These are phyloP conservation scores for Dryomyza anilis DNA, from an alignment of 2,888 invertebrate species.

Conservation along the genomic window DNA sequence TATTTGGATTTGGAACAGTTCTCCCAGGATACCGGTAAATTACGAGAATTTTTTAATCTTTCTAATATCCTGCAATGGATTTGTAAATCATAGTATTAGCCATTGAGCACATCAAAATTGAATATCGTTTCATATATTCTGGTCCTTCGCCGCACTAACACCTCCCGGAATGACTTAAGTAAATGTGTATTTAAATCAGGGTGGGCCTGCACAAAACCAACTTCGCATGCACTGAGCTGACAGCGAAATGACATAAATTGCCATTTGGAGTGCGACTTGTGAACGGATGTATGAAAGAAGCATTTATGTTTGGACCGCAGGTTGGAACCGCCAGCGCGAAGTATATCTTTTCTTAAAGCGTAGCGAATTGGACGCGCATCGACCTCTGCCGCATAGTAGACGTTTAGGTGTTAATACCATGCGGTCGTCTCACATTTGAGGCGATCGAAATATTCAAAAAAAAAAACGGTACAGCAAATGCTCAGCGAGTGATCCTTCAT, in stretches of 20 bases:
- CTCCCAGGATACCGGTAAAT: no score
- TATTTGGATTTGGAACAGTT: no score
- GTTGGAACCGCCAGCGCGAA: no score
- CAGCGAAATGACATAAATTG: conserved; percentile 24
- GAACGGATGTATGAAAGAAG: no score
- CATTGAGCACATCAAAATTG: no score
- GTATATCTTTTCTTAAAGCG: conserved; percentile 11
- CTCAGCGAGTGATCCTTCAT: neutral
- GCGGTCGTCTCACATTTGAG: neutral
- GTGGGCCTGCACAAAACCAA: no score
- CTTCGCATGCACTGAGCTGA: conserved; percentile 12
- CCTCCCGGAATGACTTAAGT: neutral
- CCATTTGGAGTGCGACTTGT: neutral
- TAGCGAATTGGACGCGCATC: conserved; percentile 13
- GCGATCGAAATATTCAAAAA: neutral
- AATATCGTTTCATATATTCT: no score
- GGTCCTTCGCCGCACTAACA: no score
- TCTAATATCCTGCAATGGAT: no score
- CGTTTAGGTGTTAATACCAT: conserved; percentile 9
- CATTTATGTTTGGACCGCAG: no score
- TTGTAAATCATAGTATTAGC: no score
- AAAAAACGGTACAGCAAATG: neutral
- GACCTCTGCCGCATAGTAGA: conserved; percentile 20
- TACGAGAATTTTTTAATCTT: no score
- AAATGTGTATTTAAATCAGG: neutral